phyloP scores from a whole-genome alignment of 2,797 vertebrate species.

The Pygocentrus nattereri region DNA sequence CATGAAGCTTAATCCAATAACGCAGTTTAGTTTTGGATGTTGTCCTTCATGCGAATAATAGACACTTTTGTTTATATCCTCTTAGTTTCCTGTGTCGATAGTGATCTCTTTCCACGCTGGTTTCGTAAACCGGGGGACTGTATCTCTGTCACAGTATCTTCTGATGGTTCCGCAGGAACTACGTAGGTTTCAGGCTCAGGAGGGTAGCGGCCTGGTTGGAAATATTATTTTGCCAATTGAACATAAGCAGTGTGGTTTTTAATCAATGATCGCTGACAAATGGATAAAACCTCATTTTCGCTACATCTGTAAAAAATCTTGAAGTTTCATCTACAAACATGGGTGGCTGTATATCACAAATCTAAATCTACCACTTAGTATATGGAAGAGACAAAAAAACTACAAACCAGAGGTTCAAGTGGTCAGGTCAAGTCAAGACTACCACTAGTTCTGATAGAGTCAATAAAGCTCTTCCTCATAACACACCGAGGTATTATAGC shows the following conservation, averaged over 20 bases:
- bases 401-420: constrained; percentile 24
- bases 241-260: constrained; percentile 65
- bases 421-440: constrained; percentile 37
- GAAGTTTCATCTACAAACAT: constrained; percentile 28
- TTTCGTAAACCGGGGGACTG: constrained; percentile 80
- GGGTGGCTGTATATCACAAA: constrained; percentile 20
- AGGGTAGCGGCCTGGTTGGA: constrained; percentile 92
- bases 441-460: constrained; percentile 28
- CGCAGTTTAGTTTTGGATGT: constrained; percentile 18
- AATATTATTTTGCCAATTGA: constrained; percentile 92
- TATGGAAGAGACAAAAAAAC: constrained; percentile 21
- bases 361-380: constrained; percentile 26
- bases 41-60: constrained; percentile 56
- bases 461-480: constrained; percentile 70
- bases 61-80: constrained; percentile 79
- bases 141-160: constrained; percentile 90
- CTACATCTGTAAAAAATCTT: constrained; percentile 2
- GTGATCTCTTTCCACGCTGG: constrained; percentile 89
- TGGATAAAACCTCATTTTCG: constrained; percentile 16
- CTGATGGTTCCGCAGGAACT: constrained; percentile 88
- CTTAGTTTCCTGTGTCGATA: constrained; percentile 79
- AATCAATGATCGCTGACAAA: constrained; percentile 12
- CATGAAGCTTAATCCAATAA: constrained; percentile 58
- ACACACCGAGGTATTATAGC: constrained; percentile 79
- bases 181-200: constrained; percentile 90